A percentile compares a stretch with the other conserved stretches of the same genome.
These are phyloP conservation scores for Haemorhous mexicanus DNA, from an alignment of 2,113 vertebrate genomes.

Conservation along the genomic window DNA sequence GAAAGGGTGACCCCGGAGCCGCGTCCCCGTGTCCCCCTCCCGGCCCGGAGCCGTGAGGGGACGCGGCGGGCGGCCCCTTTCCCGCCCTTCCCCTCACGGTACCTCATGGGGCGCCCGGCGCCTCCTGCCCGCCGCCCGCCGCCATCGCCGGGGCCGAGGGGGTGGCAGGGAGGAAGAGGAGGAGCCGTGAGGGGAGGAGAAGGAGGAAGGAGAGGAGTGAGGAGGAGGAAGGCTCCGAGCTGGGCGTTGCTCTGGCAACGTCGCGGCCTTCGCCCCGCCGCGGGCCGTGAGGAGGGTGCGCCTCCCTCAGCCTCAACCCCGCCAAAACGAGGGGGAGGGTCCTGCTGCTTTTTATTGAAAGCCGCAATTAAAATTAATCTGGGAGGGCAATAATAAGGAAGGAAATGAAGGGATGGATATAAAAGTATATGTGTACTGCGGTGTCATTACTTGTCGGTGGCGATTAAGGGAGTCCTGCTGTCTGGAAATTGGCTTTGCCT, in stretches of 20 bases:
- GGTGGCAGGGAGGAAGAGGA: constrained; percentile 32
- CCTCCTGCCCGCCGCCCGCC: constrained; percentile 69
- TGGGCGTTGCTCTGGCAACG: neutral
- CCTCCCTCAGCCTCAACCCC: neutral
- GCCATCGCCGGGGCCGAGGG: neutral
- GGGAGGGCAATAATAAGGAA: neutral
- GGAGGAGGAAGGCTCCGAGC: neutral
- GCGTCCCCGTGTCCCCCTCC: neutral
- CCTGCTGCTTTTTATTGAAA: neutral
- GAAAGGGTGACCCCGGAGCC: neutral
- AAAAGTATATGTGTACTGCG: neutral
- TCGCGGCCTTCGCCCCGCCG: neutral
- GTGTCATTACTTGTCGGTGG: neutral
- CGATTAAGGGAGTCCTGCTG: constrained; percentile 33
- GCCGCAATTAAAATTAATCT: neutral
- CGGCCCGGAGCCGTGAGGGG: neutral
- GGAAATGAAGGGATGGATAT: neutral
- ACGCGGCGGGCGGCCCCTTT: neutral
- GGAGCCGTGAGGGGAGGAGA: constrained; percentile 3
- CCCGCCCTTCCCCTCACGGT: neutral
- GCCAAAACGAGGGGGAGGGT: neutral
- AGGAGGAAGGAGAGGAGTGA: neutral
- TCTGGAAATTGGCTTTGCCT: constrained; percentile 34
- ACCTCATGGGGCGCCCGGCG: constrained; percentile 78
- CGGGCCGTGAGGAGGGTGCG: neutral